phyloP scores from a whole-genome alignment of 2,113 vertebrate species.

The Entelurus aequoreus region DNA sequence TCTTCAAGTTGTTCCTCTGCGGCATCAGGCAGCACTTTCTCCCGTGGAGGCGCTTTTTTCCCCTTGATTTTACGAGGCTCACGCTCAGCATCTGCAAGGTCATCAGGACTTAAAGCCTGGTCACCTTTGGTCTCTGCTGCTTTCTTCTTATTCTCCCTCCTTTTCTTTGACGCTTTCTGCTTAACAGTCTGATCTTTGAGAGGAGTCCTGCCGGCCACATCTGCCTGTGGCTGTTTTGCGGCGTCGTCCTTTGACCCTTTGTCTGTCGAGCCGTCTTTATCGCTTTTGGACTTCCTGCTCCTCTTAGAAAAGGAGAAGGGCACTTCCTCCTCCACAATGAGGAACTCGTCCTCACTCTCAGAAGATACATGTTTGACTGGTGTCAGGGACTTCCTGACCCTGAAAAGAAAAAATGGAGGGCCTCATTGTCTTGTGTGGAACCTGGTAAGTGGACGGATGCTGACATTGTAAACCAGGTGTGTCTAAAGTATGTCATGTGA shows the following conservation, averaged over 20 bases:
- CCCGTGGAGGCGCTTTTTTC: not conserved
- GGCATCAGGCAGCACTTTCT: not conserved
- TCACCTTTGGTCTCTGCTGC: not conserved
- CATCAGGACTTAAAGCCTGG: not conserved
- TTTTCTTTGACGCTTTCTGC: slow-evolving; percentile 13
- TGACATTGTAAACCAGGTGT: too few relatives aligned
- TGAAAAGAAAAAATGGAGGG: slow-evolving; percentile 13
- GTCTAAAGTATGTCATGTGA: too few relatives aligned
- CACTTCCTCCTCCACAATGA: slow-evolving; percentile 68
- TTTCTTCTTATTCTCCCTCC: not conserved
- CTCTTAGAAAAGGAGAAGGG: slow-evolving; percentile 44
- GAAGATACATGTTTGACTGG: slow-evolving; percentile 29
- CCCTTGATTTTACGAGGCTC: slow-evolving; percentile 1
- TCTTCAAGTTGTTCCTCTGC: slow-evolving; percentile 9
- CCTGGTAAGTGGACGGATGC: not conserved
- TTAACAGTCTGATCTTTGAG: not conserved
- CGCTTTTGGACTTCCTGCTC: slow-evolving; percentile 16
- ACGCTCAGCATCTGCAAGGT: slow-evolving; percentile 3
- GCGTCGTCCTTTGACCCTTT: not conserved
- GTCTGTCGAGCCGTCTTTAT: slow-evolving; percentile 29
- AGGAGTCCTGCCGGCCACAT: not conserved
- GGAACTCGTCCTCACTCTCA: slow-evolving; percentile 65
- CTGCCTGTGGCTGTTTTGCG: slow-evolving; percentile 11
- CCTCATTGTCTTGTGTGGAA: not conserved
- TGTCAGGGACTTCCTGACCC: slow-evolving; percentile 16